phyloP scores from a whole-genome alignment of 1,140 invertebrate genomes.

The Cydia fagiglandana region DNA sequence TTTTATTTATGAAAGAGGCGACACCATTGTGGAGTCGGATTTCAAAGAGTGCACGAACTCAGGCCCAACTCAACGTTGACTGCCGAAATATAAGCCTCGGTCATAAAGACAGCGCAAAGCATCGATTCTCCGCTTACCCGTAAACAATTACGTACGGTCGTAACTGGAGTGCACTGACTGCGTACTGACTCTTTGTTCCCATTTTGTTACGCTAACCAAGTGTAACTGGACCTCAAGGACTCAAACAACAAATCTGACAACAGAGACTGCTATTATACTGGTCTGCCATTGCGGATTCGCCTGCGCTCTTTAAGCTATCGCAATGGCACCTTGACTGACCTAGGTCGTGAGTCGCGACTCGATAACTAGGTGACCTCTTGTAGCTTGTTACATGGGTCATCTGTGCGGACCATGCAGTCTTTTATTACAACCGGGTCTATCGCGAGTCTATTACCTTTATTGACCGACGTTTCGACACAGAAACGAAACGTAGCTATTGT shows the following conservation, averaged over 20 bases:
- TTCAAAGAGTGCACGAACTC: neutral
- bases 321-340: constrained; percentile 9
- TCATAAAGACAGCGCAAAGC: neutral
- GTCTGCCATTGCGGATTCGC: neutral
- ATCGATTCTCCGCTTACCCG: neutral
- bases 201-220: neutral
- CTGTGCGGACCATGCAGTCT: constrained; percentile 6
- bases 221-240: neutral
- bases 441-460: too few relatives aligned
- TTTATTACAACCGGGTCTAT: neutral
- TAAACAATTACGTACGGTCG: constrained; percentile 15
- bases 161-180: constrained; percentile 18
- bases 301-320: neutral
- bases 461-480: too few relatives aligned
- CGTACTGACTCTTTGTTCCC: neutral
- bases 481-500: too few relatives aligned
- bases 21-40: neutral
- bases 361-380: constrained; percentile 29
- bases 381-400: constrained; percentile 15
- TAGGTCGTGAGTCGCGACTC: constrained; percentile 16
- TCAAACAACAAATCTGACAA: neutral
- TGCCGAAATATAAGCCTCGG: constrained; percentile 7
- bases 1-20: neutral
- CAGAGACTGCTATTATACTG: neutral
- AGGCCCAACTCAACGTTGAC: neutral